Percentiles rank a stretch among this genome's conserved stretches.
phyloP scores from a whole-genome alignment of 2,888 invertebrate genomes.

The Clanis bilineata region DNA sequence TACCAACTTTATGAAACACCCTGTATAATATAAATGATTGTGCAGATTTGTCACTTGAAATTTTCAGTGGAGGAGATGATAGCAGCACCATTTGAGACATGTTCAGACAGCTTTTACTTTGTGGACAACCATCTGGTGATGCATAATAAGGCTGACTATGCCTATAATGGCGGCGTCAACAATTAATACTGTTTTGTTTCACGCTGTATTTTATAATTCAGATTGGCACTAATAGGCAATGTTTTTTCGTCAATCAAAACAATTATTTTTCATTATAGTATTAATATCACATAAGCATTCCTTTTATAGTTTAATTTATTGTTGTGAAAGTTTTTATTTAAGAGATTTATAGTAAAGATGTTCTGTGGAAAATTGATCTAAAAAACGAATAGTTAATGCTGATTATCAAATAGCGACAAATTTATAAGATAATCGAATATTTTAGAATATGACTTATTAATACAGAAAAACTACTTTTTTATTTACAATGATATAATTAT shows the following conservation, averaged over 20 bases:
- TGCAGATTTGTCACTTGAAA: background rate
- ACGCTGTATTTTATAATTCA: background rate
- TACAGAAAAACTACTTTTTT: too few relatives aligned
- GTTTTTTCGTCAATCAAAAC: conserved; percentile 1
- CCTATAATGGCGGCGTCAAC: conserved; percentile 92
- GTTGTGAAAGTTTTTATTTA: background rate
- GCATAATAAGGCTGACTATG: conserved; percentile 99
- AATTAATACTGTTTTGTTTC: conserved; percentile 40
- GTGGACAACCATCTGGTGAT: conserved; percentile 98
- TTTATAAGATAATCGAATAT: too few relatives aligned
- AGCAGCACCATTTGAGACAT: conserved; percentile 96
- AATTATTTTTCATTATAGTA: background rate
- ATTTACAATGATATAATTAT: too few relatives aligned
- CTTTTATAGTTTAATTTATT: background rate
- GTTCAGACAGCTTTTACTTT: conserved; percentile 99
- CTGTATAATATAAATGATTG: too few relatives aligned
- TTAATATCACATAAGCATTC: background rate
- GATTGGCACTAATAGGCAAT: background rate
- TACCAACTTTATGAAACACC: too few relatives aligned
- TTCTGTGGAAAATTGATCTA: background rate
- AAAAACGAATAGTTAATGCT: background rate
- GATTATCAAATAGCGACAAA: too few relatives aligned
- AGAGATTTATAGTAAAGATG: background rate
- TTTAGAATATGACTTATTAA: too few relatives aligned
- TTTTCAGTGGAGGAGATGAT: conserved; percentile 98